Conservation (phyloP, 2,888 invertebrate species). For the Apomyelois bistriatella region DNA sequence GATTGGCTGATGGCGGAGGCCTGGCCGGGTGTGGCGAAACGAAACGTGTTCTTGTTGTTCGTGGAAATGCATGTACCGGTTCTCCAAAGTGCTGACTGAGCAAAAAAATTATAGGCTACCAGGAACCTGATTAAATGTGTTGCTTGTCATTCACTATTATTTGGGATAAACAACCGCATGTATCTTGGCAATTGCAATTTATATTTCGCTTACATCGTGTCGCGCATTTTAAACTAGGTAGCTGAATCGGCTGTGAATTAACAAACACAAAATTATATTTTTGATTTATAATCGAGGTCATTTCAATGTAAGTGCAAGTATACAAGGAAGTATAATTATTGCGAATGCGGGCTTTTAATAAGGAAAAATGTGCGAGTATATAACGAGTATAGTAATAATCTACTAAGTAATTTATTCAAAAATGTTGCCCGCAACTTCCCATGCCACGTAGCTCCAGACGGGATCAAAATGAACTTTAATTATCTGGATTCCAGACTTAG, state of each 20-base stretch:
- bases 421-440: conserved; percentile 4
- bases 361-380: not conserved
- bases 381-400: not conserved
- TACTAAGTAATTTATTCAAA: not conserved
- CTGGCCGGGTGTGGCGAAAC: conserved; percentile 73
- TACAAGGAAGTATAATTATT: conserved; percentile 9
- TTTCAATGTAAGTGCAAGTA: conserved; percentile 16
- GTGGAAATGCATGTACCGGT: conserved; percentile 38
- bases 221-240: conserved; percentile 19
- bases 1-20: conserved; percentile 68
- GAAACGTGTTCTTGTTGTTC: conserved; percentile 48
- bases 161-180: not conserved
- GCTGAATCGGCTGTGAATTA: conserved; percentile 24
- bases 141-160: not conserved
- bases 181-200: not conserved
- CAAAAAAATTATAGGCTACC: conserved; percentile 39
- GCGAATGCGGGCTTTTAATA: conserved; percentile 7
- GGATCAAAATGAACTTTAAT: conserved; percentile 6
- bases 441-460: not conserved
- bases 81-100: conserved; percentile 33
- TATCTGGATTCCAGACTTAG: conserved; percentile 1
- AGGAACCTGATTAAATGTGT: conserved; percentile 28
- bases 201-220: not conserved
- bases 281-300: conserved; percentile 30
- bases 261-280: conserved; percentile 22